A percentile compares a stretch with the other conserved stretches of the same genome.
These are phyloP conservation scores for Augochlora pura DNA, from an alignment of 1,140 invertebrate species.

Conservation along the genomic window DNA sequence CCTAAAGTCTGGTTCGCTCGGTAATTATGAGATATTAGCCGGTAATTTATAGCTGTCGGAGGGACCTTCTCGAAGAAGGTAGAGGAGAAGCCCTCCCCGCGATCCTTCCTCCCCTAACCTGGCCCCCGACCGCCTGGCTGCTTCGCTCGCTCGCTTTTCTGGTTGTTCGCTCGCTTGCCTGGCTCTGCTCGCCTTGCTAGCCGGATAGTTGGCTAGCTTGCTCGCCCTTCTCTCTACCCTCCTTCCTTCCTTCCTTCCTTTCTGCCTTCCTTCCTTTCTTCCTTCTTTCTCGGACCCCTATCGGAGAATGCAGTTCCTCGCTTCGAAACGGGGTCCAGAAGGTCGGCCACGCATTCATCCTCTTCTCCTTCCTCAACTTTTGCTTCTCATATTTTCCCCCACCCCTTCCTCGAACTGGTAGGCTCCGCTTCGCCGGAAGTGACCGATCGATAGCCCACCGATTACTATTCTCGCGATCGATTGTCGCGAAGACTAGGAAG, in stretches of 20 bases:
- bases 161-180: no score
- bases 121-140: no score
- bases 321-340: constrained; percentile 46
- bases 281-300: constrained; percentile 27
- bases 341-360: constrained; percentile 46
- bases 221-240: no score
- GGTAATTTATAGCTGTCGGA: constrained; percentile 72
- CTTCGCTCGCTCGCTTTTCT: no score
- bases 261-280: neutral
- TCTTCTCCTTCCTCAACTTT: neutral
- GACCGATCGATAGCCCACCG: constrained; percentile 3
- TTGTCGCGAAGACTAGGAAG: neutral
- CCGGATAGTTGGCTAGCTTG: no score
- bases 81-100: constrained; percentile 44
- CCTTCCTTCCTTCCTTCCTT: neutral
- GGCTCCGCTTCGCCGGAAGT: constrained; percentile 39
- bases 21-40: constrained; percentile 75
- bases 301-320: constrained; percentile 39
- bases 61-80: constrained; percentile 64
- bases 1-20: constrained; percentile 63
- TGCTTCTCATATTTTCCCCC: neutral
- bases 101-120: constrained; percentile 27
- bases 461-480: neutral
- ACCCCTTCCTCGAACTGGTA: neutral
- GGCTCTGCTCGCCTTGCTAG: no score